Conservation (phyloP, 1,140 invertebrate genomes). For the Rhopalosiphum maidis region DNA sequence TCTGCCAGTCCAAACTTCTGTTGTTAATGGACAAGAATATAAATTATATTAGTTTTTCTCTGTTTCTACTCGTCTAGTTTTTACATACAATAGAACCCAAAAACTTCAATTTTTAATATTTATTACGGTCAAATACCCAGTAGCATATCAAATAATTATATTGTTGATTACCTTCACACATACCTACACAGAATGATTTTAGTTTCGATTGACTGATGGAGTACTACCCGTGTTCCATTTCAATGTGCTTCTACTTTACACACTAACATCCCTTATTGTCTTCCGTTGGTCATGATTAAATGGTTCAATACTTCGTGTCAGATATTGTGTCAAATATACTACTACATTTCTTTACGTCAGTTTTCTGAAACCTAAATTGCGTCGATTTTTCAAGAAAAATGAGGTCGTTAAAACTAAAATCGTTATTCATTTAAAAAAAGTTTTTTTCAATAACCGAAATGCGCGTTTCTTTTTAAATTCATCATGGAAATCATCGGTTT, state of each 20-base stretch:
- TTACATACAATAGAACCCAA: neutral
- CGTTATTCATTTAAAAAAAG: neutral
- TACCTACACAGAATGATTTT: neutral
- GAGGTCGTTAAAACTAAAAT: conserved; percentile 19
- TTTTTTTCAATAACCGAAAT: neutral
- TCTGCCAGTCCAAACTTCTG: conserved; percentile 35
- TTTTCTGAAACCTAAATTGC: conserved; percentile 5
- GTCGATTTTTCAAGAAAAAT: conserved; percentile 11
- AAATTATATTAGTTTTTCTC: conserved; percentile 46
- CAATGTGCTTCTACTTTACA: neutral
- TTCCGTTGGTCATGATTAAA: conserved; percentile 5
- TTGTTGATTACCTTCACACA: conserved; percentile 2
- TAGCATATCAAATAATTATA: conserved; percentile 33
- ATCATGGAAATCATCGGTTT: neutral
- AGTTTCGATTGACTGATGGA: neutral
- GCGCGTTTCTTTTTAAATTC: neutral
- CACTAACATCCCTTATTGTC: neutral
- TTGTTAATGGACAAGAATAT: conserved; percentile 53
- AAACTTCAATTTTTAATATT: conserved; percentile 13
- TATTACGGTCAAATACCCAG: neutral
- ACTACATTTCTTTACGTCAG: neutral
- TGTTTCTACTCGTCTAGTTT: neutral
- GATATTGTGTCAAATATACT: neutral
- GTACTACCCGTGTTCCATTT: too few species aligned
- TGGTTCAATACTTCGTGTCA: conserved; percentile 3